Base-by-base conservation (phyloP, 2,797 vertebrate species). In the Tinamus major region DNA sequence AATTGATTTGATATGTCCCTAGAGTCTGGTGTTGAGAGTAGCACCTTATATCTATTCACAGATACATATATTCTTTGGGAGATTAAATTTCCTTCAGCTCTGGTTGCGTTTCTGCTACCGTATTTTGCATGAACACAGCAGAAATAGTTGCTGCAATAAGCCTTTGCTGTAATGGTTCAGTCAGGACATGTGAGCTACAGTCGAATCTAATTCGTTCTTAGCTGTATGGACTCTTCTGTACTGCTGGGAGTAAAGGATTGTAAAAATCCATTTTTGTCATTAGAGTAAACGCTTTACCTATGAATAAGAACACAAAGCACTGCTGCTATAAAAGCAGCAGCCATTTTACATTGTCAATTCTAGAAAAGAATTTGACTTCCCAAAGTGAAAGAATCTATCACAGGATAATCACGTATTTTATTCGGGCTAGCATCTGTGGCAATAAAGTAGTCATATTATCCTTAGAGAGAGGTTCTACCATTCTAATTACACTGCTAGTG, bases 121-220 rank as follows among this genome's bases (percentile, higher is more conserved):
- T 65, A 59, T 53, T 68, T 90, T 91, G 51, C 35, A 64, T 29
- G 92, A 24, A 86, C 39, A 39, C 24, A 94, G 53, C 41, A 91
- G 75, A 91, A 93, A 92, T 94, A 91, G 70, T 86, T 86, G 77
- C 75, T 88, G 85, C 80, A 85, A 10, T 23, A 90, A 42, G 56
- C 86, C 33, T 79, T 88, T 84, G 68, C n/a, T 67, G 33, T 29
- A 76, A 48, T 61, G 17, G 17, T 93, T 89, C 68, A 61, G 69
- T 86, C 51, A 84, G 63, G 31, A 87, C 2, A 4, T 48, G 55
- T 58, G 35, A 95, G 27, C 31, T n/a, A 77, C 63, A 61, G 53
- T 75, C 3, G 0, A 92, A 88, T 70, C n/a, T 80, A 94, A 84
- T 81, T 94, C 5, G 55, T 89, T 94, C 75, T 41, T 88, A 55